Evolutionary conservation across 1,140 invertebrate genomes (phyloP).

Genomic region (Macrosteles quadrilineatus): DNA sequence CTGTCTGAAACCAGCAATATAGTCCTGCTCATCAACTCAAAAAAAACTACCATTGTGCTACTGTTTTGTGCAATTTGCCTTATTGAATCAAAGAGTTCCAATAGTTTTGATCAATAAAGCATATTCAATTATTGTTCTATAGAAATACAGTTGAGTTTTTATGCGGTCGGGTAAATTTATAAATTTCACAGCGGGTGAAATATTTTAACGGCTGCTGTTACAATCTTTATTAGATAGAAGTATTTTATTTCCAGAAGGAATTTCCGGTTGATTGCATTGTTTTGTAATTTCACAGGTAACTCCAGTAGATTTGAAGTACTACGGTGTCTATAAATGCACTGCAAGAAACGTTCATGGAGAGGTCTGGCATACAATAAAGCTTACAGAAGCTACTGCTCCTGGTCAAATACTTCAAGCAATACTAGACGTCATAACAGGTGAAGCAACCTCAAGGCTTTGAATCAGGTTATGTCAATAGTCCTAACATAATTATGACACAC

Average conservation of each 20-base stretch:
- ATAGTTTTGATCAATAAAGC: too few species aligned
- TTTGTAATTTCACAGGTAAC: slow-evolving; percentile 53
- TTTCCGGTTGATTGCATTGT: neutral
- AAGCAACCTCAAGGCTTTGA: too few species aligned
- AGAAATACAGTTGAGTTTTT: neutral
- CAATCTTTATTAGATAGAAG: too few species aligned
- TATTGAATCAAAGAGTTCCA: too few species aligned
- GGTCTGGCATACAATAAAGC: slow-evolving; percentile 63
- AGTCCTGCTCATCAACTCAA: too few species aligned
- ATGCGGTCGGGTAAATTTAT: neutral
- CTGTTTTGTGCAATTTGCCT: too few species aligned
- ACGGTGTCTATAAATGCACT: slow-evolving; percentile 78
- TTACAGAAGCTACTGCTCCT: slow-evolving; percentile 70
- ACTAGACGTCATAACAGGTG: slow-evolving; percentile 63
- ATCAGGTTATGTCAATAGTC: too few species aligned
- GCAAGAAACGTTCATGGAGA: slow-evolving; percentile 76
- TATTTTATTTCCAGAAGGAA: too few species aligned
- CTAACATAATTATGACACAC: too few species aligned
- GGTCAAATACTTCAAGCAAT: slow-evolving; percentile 57
- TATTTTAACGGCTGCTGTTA: neutral
- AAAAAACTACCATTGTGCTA: too few species aligned
- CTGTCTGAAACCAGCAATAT: too few species aligned
- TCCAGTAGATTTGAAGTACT: slow-evolving; percentile 64
- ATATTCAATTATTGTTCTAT: too few species aligned
- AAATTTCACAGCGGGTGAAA: neutral